phyloP scores from a whole-genome alignment of 2,888 invertebrate species.

The Clivina fossor region DNA sequence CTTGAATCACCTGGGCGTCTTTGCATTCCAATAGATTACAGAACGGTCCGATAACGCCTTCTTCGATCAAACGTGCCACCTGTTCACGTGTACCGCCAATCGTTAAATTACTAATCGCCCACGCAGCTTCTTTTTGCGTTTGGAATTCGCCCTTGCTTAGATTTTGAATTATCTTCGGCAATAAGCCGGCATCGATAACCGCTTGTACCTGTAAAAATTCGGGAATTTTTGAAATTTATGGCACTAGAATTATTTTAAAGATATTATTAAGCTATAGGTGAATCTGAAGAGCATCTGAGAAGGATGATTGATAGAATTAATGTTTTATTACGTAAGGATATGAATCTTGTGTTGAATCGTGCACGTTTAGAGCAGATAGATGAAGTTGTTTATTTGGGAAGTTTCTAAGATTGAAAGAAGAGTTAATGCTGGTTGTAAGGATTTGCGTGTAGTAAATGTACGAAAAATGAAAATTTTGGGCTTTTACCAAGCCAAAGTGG shows the following conservation, averaged over 20 bases:
- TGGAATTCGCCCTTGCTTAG: constrained; percentile 91
- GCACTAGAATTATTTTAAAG: neutral
- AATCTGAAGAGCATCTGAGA: no score
- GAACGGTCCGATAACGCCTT: constrained; percentile 94
- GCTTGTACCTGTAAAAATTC: constrained; percentile 46
- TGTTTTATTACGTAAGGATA: no score
- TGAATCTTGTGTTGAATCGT: no score
- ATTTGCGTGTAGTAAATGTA: no score
- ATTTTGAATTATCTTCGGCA: constrained; percentile 94
- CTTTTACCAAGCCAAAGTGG: no score
- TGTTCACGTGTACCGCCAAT: constrained; percentile 96
- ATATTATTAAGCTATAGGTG: neutral
- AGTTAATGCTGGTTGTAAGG: no score
- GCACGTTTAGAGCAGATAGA: no score
- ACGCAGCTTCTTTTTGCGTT: constrained; percentile 99
- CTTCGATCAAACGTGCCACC: constrained; percentile 81
- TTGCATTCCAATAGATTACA: constrained; percentile 93
- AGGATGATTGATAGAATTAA: no score
- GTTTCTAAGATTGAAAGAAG: no score
- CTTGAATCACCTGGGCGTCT: constrained; percentile 91
- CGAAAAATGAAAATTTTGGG: no score
- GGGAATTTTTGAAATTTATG: neutral
- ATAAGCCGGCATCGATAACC: constrained; percentile 61
- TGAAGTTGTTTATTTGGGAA: no score
- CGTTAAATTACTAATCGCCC: constrained; percentile 99